These are phyloP conservation scores for Festucalex cinctus DNA, from an alignment of 2,113 vertebrate genomes.

Conservation along the genomic window DNA sequence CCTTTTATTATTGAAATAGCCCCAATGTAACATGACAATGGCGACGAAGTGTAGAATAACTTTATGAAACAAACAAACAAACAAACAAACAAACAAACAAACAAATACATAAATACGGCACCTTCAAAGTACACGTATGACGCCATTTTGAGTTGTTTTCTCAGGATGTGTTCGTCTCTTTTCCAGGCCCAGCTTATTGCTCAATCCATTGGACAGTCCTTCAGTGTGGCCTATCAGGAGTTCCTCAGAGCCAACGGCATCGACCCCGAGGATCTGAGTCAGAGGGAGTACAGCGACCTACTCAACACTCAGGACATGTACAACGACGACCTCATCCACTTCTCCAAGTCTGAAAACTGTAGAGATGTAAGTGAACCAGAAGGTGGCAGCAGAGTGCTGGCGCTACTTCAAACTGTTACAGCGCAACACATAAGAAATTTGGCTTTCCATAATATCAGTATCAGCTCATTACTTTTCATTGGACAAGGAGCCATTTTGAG, in stretches of 20 bases:
- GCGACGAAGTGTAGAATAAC: no score
- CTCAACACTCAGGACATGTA: slow-evolving; percentile 99
- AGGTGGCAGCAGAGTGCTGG: slow-evolving; percentile 21
- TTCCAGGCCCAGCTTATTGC: slow-evolving; percentile 92
- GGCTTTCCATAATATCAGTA: no score
- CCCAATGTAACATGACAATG: no score
- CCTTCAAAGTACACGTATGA: no score
- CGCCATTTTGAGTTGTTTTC: neutral
- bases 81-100: no score
- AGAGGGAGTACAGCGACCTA: slow-evolving; percentile 95
- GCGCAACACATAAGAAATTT: neutral
- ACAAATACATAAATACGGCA: no score
- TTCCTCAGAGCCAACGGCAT: slow-evolving; percentile 96
- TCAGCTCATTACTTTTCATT: no score
- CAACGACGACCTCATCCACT: slow-evolving; percentile 98
- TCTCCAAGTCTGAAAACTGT: slow-evolving; percentile 98
- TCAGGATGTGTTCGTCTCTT: neutral
- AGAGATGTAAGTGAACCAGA: slow-evolving; percentile 82
- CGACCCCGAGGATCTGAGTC: slow-evolving; percentile 94
- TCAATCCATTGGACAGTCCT: slow-evolving; percentile 96
- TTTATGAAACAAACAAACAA: no score
- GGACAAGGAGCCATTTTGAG: no score
- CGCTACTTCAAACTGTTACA: neutral
- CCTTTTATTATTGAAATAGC: no score
- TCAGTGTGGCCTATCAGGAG: slow-evolving; percentile 97